Conservation (phyloP, 2,113 vertebrate species). For the Indri indri region DNA sequence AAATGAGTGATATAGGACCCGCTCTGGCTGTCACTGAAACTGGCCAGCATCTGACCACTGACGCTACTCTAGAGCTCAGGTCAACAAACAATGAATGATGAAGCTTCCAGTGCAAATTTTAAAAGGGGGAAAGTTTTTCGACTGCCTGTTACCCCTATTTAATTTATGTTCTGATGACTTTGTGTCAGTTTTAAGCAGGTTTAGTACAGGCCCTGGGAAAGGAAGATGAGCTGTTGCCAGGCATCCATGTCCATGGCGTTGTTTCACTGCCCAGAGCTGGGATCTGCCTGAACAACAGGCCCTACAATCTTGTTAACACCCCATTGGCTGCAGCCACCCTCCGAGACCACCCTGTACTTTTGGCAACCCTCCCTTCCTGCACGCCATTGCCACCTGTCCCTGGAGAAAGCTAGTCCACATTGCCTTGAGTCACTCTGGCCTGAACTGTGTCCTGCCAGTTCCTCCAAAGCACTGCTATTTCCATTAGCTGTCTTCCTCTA, state of each 20-base stretch:
- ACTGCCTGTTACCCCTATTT: background rate
- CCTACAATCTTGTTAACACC: no score
- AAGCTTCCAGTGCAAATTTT: background rate
- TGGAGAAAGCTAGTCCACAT: background rate
- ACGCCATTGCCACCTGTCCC: background rate
- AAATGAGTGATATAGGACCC: no score
- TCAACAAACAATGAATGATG: background rate
- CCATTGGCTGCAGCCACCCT: fast-evolving
- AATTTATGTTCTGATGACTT: background rate
- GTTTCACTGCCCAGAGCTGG: background rate
- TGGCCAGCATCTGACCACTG: background rate
- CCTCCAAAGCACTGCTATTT: background rate
- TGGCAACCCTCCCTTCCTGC: background rate
- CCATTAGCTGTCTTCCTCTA: background rate
- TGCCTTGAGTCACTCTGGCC: background rate
- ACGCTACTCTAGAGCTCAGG: background rate
- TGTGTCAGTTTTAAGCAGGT: background rate
- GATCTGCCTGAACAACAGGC: background rate
- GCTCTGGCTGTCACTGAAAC: background rate
- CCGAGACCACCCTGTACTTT: background rate
- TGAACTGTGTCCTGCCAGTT: background rate
- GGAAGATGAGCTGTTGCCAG: background rate
- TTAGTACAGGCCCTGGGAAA: background rate
- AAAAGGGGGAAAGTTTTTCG: background rate
- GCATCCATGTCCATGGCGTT: fast-evolving